Evolutionary conservation across 2,888 invertebrate genomes (phyloP).

Genomic region (Anoplius nigerrimus): DNA sequence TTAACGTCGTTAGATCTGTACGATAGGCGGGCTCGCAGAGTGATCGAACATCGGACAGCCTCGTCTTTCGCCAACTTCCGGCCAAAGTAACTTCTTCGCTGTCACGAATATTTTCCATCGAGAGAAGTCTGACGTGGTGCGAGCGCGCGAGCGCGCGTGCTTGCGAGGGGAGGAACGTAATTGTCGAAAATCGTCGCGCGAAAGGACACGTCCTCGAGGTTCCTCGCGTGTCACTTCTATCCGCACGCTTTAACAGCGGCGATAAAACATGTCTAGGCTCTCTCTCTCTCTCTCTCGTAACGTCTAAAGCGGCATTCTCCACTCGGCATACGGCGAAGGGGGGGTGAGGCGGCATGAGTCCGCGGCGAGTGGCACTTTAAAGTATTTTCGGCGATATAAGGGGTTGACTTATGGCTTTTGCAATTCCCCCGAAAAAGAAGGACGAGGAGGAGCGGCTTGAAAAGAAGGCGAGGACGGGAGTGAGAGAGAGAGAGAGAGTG

Average conservation of each 20-base stretch:
- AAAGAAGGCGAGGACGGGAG: constrained; percentile 13
- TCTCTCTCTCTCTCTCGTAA: too few relatives aligned
- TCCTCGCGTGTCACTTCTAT: constrained; percentile 48
- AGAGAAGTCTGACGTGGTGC: too few relatives aligned
- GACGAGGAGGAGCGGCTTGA: constrained; percentile 13
- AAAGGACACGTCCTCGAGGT: too few relatives aligned
- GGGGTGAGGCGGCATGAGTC: constrained; percentile 37
- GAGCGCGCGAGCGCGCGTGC: too few relatives aligned
- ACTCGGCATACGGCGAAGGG: constrained; percentile 22
- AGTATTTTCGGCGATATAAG: constrained; percentile 74
- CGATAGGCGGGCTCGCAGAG: too few relatives aligned
- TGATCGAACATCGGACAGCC: too few relatives aligned
- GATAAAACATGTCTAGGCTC: constrained; percentile 60
- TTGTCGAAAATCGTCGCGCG: too few relatives aligned
- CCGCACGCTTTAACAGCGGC: constrained; percentile 54
- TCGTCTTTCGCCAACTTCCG: too few relatives aligned
- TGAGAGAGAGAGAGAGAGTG: constrained; percentile 9
- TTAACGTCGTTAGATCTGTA: too few relatives aligned
- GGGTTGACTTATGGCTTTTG: constrained; percentile 71
- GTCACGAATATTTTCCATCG: too few relatives aligned
- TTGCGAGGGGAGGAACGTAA: too few relatives aligned
- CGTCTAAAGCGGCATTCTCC: constrained; percentile 22
- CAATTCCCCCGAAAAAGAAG: constrained; percentile 54
- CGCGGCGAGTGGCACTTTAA: constrained; percentile 70
- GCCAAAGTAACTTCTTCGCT: too few relatives aligned